These are phyloP conservation scores for Semaprochilodus insignis DNA, from an alignment of 2,797 vertebrate genomes.

Conservation along the genomic window DNA sequence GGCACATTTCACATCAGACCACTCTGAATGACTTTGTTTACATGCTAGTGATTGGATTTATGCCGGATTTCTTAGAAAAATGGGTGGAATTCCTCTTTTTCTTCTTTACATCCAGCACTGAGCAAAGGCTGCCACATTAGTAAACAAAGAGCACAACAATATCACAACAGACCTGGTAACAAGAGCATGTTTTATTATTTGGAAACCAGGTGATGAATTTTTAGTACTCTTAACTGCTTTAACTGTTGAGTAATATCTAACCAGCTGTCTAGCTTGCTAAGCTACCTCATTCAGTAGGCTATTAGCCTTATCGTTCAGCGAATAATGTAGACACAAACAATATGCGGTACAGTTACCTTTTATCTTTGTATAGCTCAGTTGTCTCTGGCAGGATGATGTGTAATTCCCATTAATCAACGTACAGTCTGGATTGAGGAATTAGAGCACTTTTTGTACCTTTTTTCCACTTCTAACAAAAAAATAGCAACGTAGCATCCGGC, in stretches of 20 bases:
- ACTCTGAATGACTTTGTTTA: too few species aligned
- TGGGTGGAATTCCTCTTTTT: neutral
- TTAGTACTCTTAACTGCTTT: slow-evolving; percentile 27
- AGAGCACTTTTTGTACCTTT: slow-evolving; percentile 45
- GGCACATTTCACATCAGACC: too few species aligned
- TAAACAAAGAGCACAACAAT: slow-evolving; percentile 50
- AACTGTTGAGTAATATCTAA: slow-evolving; percentile 43
- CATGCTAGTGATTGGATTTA: too few species aligned
- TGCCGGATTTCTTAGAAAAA: too few species aligned
- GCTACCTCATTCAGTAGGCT: slow-evolving; percentile 56
- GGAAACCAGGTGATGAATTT: slow-evolving; percentile 16
- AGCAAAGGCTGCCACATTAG: slow-evolving; percentile 33
- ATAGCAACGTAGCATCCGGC: neutral
- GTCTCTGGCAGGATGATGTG: slow-evolving; percentile 16
- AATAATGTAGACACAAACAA: slow-evolving; percentile 9
- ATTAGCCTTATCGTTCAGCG: slow-evolving; percentile 28
- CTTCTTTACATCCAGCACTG: slow-evolving; percentile 12
- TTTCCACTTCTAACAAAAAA: neutral
- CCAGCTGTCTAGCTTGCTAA: slow-evolving; percentile 51
- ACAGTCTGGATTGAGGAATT: neutral
- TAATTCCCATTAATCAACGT: slow-evolving; percentile 5
- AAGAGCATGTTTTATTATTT: slow-evolving; percentile 37
- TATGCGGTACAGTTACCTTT: neutral
- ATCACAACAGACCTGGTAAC: slow-evolving; percentile 24
- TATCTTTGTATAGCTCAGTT: neutral